Evolutionary conservation across 2,888 invertebrate genomes (phyloP), one percentile per base, ranked within the genome.

Genomic region (Cenopis cana): DNA sequence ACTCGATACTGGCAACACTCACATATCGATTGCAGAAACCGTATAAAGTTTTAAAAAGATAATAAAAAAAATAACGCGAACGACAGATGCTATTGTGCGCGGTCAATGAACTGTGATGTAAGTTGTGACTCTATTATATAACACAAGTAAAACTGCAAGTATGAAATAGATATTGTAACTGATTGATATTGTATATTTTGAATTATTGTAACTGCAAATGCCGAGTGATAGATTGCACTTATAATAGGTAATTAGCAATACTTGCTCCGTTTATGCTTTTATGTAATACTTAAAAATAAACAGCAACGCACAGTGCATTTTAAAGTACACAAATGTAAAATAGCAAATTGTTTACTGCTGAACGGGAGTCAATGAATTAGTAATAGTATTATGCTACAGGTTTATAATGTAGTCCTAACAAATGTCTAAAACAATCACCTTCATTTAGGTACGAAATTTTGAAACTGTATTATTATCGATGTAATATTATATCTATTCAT

Each of bases 1-100:
- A 91, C 82, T 84, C 85, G 89, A 92, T 85, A 89, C 85, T 84
- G 85, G 89, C 89, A 89, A 83, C 77, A 75, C 76, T 76, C 69
- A 38, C 65, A 82, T 89, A 90, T 91, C 88, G 85, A 84, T 91
- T 86, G 82, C 89, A 76, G 91, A 92, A 89, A 86, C 91, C 92
- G 82, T 92, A 90, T 81, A 82, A 84, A 83, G 76, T 81, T 75
- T 57, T 75, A 83, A 81, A 82, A 83, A 82, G 79, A 84, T 84
- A 78, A 85, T 82, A 83, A 85, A 80, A 79, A 81, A 36, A 79
- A 83, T 79, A 76, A 76, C 76, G 78, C 81, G 77, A 78, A 78
- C 73, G 77, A 74, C 74, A 76, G 78, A 74, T 76, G 74, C 71
- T 76, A 76, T 72, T 75, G 67, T 74, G 72, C 73, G 33, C 24